phyloP scores from a whole-genome alignment of 2,113 vertebrate species.

The Macrotus californicus region DNA sequence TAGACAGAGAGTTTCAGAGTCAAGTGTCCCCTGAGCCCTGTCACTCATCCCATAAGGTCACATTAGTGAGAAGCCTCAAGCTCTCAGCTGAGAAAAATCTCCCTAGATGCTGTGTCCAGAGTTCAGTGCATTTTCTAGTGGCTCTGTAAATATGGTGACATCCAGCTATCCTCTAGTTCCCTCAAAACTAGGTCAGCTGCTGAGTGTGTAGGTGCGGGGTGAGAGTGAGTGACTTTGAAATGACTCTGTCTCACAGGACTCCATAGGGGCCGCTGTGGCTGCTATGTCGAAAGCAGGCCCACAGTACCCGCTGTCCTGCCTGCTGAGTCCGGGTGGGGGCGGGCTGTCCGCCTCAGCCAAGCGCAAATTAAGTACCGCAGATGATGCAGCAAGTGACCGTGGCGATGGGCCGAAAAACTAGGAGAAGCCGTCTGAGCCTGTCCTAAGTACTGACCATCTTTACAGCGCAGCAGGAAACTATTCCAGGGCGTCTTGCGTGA shows the following conservation, averaged over 20 bases:
- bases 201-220: slow-evolving; percentile 27
- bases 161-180: slow-evolving; percentile 53
- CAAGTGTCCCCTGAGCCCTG: background rate
- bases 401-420: background rate
- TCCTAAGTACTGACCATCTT: background rate
- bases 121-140: background rate
- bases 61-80: background rate
- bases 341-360: background rate
- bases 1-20: background rate
- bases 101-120: slow-evolving; percentile 8
- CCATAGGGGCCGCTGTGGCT: background rate
- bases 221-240: slow-evolving; percentile 35
- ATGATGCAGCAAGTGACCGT: background rate
- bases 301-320: background rate
- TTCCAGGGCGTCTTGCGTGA: background rate
- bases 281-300: slow-evolving; percentile 11
- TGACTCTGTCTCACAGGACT: slow-evolving; percentile 33
- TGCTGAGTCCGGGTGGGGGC: background rate
- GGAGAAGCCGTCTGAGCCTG: background rate
- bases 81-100: background rate
- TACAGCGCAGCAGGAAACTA: background rate
- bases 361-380: background rate
- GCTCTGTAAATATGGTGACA: slow-evolving; percentile 58
- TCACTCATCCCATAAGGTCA: slow-evolving; percentile 35
- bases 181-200: slow-evolving; percentile 65